A percentile compares a stretch with the other conserved stretches of the same genome.
These are phyloP conservation scores for Trissonchulus latispiculum DNA, from an alignment of 2,888 invertebrate species.

Conservation along the genomic window DNA sequence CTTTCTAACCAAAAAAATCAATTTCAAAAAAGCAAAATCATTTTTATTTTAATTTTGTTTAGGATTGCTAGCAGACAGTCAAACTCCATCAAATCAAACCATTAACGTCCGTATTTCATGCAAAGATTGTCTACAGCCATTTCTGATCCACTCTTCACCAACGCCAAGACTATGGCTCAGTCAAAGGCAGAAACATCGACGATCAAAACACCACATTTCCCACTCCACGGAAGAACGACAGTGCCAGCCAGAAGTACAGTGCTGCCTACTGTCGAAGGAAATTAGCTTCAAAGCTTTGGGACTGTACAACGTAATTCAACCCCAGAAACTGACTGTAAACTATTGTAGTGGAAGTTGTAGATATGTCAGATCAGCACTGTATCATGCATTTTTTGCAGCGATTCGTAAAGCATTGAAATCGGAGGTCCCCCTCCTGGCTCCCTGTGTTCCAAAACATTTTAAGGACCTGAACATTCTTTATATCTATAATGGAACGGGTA, in stretches of 20 bases:
- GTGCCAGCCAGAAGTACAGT: background rate
- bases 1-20: no score
- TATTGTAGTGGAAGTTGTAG: background rate
- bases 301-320: background rate
- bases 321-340: background rate
- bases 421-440: background rate
- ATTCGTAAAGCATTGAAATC: background rate
- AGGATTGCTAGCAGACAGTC: no score
- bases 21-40: no score
- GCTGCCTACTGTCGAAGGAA: background rate
- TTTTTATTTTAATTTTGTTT: no score
- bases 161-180: no score
- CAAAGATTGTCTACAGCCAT: no score
- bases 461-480: background rate
- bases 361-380: background rate
- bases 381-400: background rate
- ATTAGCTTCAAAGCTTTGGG: background rate
- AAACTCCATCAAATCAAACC: no score
- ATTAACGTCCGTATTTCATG: no score
- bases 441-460: background rate
- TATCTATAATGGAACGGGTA: background rate
- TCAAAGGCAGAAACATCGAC: no score
- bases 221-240: no score
- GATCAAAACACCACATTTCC: no score
- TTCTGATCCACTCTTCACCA: no score